Percentiles rank a stretch among this genome's conserved stretches.
These are phyloP conservation scores for Stercorarius parasiticus DNA, from an alignment of 2,113 vertebrate species.

Conservation along the genomic window DNA sequence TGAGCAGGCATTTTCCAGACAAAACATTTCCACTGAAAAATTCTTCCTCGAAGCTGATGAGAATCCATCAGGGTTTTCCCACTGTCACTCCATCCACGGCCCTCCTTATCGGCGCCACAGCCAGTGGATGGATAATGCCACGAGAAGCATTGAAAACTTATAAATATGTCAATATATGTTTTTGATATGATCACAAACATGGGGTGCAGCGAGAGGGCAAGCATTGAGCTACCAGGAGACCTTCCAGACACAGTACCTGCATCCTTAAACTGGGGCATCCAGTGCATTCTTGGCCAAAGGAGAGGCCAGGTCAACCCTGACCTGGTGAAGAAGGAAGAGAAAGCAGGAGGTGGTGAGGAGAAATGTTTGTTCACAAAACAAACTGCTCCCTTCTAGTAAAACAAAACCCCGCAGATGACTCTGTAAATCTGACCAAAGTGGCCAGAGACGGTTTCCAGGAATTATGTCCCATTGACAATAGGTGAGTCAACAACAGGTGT, in stretches of 20 bases:
- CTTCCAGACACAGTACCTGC: background rate
- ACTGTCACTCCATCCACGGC: background rate
- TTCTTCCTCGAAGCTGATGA: background rate
- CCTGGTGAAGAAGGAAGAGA: background rate
- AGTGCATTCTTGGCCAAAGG: background rate
- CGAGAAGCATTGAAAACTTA: background rate
- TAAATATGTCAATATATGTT: background rate
- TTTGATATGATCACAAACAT: background rate
- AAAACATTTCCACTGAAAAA: conserved; percentile 48
- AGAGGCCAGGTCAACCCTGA: background rate
- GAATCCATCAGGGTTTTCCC: conserved; percentile 22
- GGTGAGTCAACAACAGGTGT: conserved; percentile 57
- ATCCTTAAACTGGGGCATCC: background rate
- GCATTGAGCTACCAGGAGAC: background rate
- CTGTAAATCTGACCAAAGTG: background rate
- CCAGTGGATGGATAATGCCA: background rate
- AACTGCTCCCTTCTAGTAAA: conserved; percentile 14
- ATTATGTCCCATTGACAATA: background rate
- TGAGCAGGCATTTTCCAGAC: conserved; percentile 23
- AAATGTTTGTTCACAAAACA: conserved; percentile 53
- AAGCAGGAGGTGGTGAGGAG: background rate
- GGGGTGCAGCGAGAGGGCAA: background rate
- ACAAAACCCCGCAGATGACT: background rate
- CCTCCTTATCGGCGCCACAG: background rate
- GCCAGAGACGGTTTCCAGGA: background rate